A percentile compares a stretch with the other conserved stretches of the same genome.
These are phyloP conservation scores for Octomys mimax DNA, from an alignment of 2,797 vertebrate species.

Conservation along the genomic window DNA sequence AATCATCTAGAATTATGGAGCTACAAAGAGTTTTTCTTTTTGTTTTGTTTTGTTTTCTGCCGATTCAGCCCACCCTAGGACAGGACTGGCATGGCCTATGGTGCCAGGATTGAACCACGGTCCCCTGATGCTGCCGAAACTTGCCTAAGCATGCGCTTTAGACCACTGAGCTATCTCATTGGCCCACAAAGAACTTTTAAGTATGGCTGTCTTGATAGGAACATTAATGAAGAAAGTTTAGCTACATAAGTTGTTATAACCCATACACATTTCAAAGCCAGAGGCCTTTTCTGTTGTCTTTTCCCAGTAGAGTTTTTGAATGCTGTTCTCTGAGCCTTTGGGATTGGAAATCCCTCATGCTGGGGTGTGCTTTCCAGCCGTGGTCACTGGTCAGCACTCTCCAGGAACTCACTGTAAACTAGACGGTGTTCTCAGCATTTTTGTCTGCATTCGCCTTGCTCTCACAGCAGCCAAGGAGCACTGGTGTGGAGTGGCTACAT, in stretches of 20 bases:
- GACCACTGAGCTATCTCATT: no score
- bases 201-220: neutral
- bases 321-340: neutral
- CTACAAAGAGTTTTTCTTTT: neutral
- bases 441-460: accelerated
- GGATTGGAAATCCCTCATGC: neutral
- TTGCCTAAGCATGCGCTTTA: no score
- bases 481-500: neutral
- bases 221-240: neutral
- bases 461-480: neutral
- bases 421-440: neutral
- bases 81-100: no score
- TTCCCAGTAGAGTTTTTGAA: neutral
- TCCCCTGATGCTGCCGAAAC: no score
- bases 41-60: no score
- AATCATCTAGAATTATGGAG: neutral
- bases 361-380: neutral
- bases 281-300: neutral
- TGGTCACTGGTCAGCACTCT: no score
- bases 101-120: no score
- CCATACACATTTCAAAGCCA: neutral
- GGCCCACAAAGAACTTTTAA: neutral
- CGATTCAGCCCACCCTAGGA: no score
- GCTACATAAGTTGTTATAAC: neutral
- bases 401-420: neutral